Conservation (phyloP, 2,888 invertebrate species). For the Pollenia angustigena region DNA sequence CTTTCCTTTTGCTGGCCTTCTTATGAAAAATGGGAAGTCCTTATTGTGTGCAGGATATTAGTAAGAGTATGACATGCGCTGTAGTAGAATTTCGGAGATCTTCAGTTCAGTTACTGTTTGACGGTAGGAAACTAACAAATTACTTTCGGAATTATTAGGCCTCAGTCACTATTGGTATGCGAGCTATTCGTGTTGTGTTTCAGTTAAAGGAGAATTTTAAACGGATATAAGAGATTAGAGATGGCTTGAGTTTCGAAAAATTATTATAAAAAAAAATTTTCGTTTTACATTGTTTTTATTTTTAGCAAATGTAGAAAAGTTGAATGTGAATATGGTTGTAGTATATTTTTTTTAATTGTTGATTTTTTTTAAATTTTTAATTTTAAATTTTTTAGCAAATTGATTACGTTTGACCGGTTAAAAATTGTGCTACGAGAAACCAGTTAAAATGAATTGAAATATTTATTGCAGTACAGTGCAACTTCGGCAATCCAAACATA, state of each 20-base stretch:
- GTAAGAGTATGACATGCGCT: conserved; percentile 74
- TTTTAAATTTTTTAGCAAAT: neutral
- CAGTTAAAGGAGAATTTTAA: conserved; percentile 27
- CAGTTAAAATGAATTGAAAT: too few relatives aligned
- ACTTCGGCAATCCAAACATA: too few relatives aligned
- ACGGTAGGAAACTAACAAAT: conserved; percentile 44
- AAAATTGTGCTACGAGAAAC: too few relatives aligned
- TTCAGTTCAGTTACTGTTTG: neutral
- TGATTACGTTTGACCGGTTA: neutral
- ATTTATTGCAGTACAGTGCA: too few relatives aligned
- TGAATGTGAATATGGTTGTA: neutral
- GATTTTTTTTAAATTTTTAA: neutral
- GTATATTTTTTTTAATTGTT: neutral
- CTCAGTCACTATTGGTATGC: conserved; percentile 66
- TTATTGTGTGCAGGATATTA: conserved; percentile 56
- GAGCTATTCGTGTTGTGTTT: conserved; percentile 65
- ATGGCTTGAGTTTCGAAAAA: neutral
- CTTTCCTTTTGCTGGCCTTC: neutral
- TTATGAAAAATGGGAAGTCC: conserved; percentile 79
- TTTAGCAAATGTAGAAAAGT: neutral
- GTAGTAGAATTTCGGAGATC: conserved; percentile 69
- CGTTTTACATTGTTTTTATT: neutral
- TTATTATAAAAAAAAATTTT: neutral
- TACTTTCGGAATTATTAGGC: conserved; percentile 57
- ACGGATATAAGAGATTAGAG: neutral